Evolutionary conservation across 2,797 vertebrate genomes (phyloP), one percentile per base, ranked within the genome.

Genomic region (Mormyrus proboscirostris): DNA sequence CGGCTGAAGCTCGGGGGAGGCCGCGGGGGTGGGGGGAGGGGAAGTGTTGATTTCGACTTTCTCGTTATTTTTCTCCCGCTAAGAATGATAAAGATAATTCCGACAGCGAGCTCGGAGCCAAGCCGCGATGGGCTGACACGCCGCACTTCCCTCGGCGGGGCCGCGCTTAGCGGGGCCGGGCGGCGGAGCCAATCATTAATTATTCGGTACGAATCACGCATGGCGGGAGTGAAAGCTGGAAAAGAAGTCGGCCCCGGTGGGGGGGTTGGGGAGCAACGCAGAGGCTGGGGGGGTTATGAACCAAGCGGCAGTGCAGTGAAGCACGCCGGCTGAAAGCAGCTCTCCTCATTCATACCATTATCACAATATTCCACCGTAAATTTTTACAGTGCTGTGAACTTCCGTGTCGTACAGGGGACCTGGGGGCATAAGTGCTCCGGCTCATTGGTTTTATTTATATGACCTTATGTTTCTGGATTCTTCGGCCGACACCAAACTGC

Each of bases 191-290:
- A 92, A 93, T 94, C 93, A 93, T 94, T 94, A 94, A 95, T 95
- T 95, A 96, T 95, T 95, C 93, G 85, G 92, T 88, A 93, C 92
- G 93, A 95, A 94, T 94, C 94, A 93, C 94, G 91, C 94, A 95
- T 94, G 92, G 94, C 93, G 93, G 92, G 91, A 93, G 92, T 90
- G 91, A 90, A 92, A 93, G 91, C 92, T 91, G 91, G 92, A 93
- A 93, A 93, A 91, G 88, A 92, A 92, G 91, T 65, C 90, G 38
- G 38, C 53, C 92, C 92, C 93, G 94, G 94, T 94, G 92, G 87
- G 90, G 90, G 90, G 84, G 76, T 9, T 9, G 33, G 41, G 76
- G 41, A 91, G 89, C 90, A 65, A 79, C 90, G 92, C 85, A 65
- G 9, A 4, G 73, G 22, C 22, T 16, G 44, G 19, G 7, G 33